A percentile compares a stretch with the other conserved stretches of the same genome.
Conservation (phyloP, 2,888 invertebrate species). For the Nineta flava region DNA sequence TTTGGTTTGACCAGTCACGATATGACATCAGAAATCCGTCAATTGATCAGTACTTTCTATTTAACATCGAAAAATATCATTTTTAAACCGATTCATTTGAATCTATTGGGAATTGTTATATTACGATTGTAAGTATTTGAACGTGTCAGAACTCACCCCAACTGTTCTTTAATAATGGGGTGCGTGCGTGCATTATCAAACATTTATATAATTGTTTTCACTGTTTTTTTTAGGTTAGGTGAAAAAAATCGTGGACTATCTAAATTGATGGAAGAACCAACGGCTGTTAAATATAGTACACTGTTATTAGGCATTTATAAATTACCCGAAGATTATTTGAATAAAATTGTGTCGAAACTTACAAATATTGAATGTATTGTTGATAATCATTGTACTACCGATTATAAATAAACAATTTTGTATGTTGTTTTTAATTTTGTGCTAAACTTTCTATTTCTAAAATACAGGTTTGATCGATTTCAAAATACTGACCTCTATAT, state of each 20-base stretch:
- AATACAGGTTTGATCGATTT: too few relatives aligned
- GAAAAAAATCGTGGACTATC: constrained; percentile 18
- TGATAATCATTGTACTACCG: not conserved
- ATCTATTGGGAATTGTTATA: constrained; percentile 47
- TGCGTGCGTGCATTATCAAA: not conserved
- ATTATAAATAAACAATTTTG: too few relatives aligned
- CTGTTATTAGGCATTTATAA: constrained; percentile 11
- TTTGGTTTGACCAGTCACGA: constrained; percentile 29
- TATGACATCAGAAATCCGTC: constrained; percentile 20
- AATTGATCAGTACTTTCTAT: constrained; percentile 46
- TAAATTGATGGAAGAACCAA: constrained; percentile 15
- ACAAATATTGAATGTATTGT: not conserved
- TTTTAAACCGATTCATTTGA: constrained; percentile 58
- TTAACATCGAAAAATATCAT: constrained; percentile 53
- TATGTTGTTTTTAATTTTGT: too few relatives aligned
- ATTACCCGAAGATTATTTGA: constrained; percentile 2
- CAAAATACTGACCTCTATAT: too few relatives aligned
- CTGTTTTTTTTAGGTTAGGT: constrained; percentile 17
- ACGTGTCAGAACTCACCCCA: too few relatives aligned
- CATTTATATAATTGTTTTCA: not conserved
- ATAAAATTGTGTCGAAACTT: not conserved
- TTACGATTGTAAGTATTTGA: constrained; percentile 41
- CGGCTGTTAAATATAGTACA: constrained; percentile 15
- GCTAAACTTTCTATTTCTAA: too few relatives aligned
- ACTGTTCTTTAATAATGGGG: too few relatives aligned